A percentile compares a stretch with the other conserved stretches of the same genome.
phyloP scores from a whole-genome alignment of 2,113 vertebrate genomes.

The Chinchilla lanigera region DNA sequence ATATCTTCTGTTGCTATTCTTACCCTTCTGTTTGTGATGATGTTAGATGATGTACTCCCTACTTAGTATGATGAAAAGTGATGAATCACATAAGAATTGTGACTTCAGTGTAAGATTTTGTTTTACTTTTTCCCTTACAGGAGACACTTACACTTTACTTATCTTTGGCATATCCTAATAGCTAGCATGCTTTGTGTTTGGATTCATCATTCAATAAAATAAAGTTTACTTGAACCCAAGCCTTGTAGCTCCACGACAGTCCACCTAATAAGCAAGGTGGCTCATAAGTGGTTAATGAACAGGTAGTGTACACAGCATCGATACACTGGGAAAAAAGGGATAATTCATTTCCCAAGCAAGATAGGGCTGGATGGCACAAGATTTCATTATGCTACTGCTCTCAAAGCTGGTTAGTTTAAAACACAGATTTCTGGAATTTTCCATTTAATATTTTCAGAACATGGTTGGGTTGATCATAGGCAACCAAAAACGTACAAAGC shows the following conservation, averaged over 20 bases:
- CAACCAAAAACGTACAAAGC: not conserved
- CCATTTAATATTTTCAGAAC: not conserved
- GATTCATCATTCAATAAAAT: not conserved
- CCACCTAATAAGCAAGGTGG: not conserved
- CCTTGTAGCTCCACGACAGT: too few species aligned
- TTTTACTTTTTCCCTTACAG: not conserved
- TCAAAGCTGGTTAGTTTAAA: not conserved
- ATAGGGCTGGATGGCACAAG: not conserved
- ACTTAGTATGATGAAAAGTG: not conserved
- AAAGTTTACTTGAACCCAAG: not conserved
- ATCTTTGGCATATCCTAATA: not conserved
- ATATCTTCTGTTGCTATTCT: not conserved
- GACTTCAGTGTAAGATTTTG: not conserved
- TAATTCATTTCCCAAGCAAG: not conserved
- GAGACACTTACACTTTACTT: not conserved
- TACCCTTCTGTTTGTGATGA: not conserved
- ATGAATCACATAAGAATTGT: not conserved
- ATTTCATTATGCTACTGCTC: not conserved
- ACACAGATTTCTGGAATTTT: not conserved
- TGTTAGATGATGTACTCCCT: not conserved
- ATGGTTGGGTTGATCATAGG: not conserved
- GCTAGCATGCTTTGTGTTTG: not conserved
- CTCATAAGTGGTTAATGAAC: not conserved
- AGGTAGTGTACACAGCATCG: fast-evolving
- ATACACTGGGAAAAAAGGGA: not conserved